phyloP scores from a whole-genome alignment of 64 coral and sea anemone genomes.

The Porites australiensis region DNA sequence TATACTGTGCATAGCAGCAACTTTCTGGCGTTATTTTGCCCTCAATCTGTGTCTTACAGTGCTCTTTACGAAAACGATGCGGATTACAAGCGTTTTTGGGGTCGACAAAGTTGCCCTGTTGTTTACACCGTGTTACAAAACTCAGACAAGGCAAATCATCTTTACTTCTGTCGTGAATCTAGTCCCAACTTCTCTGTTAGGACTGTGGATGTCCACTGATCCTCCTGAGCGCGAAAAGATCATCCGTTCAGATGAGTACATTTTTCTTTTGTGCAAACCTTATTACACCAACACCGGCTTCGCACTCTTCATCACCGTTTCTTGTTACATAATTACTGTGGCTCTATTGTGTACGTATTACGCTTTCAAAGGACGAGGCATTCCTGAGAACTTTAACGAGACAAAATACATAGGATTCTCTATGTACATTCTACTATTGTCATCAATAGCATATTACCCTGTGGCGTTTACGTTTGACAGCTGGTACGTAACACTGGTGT shows the following conservation, averaged over 20 bases:
- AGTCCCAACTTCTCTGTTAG: not conserved
- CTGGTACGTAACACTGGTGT: constrained; percentile 67
- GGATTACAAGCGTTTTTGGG: constrained; percentile 28
- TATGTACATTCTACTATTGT: constrained; percentile 26
- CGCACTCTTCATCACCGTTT: too few species aligned
- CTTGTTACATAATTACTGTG: too few species aligned
- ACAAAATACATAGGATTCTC: constrained; percentile 6
- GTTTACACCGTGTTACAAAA: constrained; percentile 37
- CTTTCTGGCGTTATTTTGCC: constrained; percentile 24
- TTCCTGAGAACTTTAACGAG: constrained; percentile 31
- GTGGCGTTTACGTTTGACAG: constrained; percentile 41
- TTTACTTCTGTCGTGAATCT: not conserved
- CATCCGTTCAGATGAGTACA: constrained; percentile 40
- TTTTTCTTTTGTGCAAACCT: constrained; percentile 33
- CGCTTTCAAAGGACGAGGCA: not conserved
- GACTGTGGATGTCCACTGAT: constrained; percentile 35
- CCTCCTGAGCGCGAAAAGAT: not conserved
- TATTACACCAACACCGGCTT: constrained; percentile 16
- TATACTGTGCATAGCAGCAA: too few species aligned
- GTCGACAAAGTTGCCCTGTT: not conserved
- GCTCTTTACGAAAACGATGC: constrained; percentile 51
- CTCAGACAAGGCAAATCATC: constrained; percentile 18
- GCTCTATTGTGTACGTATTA: too few species aligned
- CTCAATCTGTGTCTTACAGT: constrained; percentile 19
- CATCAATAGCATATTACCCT: not conserved